A percentile compares a stretch with the other conserved stretches of the same genome.
Conservation (phyloP, 1,140 invertebrate genomes). For the Diploscapter pachys region DNA sequence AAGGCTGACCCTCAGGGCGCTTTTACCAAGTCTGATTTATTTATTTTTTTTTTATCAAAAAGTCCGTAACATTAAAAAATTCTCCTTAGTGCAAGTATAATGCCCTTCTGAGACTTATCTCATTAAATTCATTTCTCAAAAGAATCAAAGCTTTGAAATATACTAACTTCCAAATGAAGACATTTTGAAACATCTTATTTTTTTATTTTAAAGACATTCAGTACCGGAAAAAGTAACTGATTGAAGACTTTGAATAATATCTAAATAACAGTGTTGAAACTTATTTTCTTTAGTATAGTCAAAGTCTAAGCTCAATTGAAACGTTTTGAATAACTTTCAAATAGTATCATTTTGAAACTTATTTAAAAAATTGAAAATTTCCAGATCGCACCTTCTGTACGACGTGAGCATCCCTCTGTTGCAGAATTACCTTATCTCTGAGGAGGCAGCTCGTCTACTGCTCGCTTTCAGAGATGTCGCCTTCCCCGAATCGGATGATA, state of each 20-base stretch:
- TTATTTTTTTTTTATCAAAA: constrained; percentile 45
- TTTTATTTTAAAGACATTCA: constrained; percentile 23
- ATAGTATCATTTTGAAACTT: too few relatives aligned
- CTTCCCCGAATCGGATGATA: constrained; percentile 50
- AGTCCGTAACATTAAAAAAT: too few relatives aligned
- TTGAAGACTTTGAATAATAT: constrained; percentile 28
- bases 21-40: constrained; percentile 20
- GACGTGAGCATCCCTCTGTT: constrained; percentile 58
- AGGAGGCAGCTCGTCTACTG: constrained; percentile 65
- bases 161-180: too few relatives aligned
- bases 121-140: too few relatives aligned
- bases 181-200: too few relatives aligned
- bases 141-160: too few relatives aligned
- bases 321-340: too few relatives aligned
- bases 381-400: constrained; percentile 37
- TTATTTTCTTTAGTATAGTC: constrained; percentile 28
- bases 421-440: constrained; percentile 61
- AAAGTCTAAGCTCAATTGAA: too few relatives aligned
- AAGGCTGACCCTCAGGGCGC: constrained; percentile 25
- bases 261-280: background rate
- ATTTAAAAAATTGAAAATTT: background rate
- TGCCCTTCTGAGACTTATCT: too few relatives aligned
- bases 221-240: constrained; percentile 23
- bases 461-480: constrained; percentile 53
- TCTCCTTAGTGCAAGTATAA: too few relatives aligned